Percentiles rank a stretch among this genome's conserved stretches.
These are phyloP conservation scores for Momotus momota DNA, from an alignment of 2,797 vertebrate species.

Conservation along the genomic window DNA sequence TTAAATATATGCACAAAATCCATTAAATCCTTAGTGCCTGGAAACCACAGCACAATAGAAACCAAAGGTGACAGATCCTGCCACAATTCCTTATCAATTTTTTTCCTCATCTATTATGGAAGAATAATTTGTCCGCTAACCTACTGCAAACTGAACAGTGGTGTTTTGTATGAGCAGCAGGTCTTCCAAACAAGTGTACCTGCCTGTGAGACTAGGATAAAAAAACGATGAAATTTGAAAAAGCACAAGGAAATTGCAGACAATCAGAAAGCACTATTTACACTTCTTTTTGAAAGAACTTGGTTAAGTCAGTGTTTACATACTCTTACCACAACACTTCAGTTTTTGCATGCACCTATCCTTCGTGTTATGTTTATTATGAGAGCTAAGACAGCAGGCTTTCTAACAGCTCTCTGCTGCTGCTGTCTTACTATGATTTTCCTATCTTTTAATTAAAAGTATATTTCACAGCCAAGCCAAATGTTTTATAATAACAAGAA, in stretches of 20 bases:
- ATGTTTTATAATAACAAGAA: constrained; percentile 62
- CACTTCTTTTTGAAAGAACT: neutral
- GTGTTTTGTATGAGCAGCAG: fast-evolving
- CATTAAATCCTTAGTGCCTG: neutral
- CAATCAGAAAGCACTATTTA: neutral
- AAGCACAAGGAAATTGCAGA: neutral
- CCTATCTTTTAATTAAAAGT: constrained; percentile 75
- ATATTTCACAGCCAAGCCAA: constrained; percentile 68
- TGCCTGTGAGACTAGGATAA: neutral
- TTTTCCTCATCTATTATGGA: neutral
- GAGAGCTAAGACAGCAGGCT: constrained; percentile 43
- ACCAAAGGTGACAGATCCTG: neutral
- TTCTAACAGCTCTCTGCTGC: constrained; percentile 49
- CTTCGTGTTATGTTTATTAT: neutral
- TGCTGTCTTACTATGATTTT: constrained; percentile 72
- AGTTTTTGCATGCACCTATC: constrained; percentile 5
- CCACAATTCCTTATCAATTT: neutral
- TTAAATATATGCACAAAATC: neutral
- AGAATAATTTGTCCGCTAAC: neutral
- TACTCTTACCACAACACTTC: constrained; percentile 2
- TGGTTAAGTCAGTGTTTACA: neutral
- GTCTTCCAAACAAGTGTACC: neutral
- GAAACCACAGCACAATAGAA: neutral
- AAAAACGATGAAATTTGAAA: neutral
- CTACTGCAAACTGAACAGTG: neutral